Conservation (phyloP, 2,888 invertebrate species). For the Cotesia congregata region DNA sequence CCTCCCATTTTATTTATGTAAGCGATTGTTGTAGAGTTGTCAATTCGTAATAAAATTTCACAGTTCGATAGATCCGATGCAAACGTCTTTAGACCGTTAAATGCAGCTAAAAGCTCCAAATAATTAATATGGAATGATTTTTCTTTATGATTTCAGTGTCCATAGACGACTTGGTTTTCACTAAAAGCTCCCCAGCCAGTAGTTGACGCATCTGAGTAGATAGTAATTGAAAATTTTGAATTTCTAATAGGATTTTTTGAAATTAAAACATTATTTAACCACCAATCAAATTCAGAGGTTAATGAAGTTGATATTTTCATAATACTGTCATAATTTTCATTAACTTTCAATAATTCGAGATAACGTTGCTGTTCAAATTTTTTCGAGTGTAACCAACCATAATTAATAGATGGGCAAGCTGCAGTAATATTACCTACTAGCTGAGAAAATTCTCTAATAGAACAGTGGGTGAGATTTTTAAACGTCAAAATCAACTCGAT, state of each 20-base stretch:
- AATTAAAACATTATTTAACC: conserved; percentile 2
- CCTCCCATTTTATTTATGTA: conserved; percentile 45
- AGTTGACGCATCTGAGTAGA: conserved; percentile 24
- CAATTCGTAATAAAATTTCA: conserved; percentile 38
- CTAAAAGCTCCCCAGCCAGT: conserved; percentile 19
- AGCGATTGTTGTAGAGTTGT: conserved; percentile 42
- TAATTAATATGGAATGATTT: conserved; percentile 34
- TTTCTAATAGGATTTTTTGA: background rate
- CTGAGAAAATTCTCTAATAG: conserved; percentile 47
- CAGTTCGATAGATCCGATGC: conserved; percentile 29
- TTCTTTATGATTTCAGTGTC: conserved; percentile 34
- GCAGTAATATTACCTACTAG: no score
- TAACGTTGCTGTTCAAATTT: conserved; percentile 39
- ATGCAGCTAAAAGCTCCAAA: conserved; percentile 37
- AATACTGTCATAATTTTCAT: background rate
- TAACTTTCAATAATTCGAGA: conserved; percentile 18
- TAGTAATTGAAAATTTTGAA: conserved; percentile 14
- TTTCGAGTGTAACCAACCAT: conserved; percentile 43
- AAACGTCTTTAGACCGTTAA: conserved; percentile 40
- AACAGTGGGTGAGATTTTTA: conserved; percentile 23
- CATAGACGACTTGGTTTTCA: background rate
- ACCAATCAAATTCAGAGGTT: background rate
- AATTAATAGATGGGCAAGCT: no score
- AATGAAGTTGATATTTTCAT: conserved; percentile 11
- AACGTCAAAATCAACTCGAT: conserved; percentile 15